These are phyloP conservation scores for Heliconius nattereri DNA, from an alignment of 1,140 invertebrate species.

Conservation along the genomic window DNA sequence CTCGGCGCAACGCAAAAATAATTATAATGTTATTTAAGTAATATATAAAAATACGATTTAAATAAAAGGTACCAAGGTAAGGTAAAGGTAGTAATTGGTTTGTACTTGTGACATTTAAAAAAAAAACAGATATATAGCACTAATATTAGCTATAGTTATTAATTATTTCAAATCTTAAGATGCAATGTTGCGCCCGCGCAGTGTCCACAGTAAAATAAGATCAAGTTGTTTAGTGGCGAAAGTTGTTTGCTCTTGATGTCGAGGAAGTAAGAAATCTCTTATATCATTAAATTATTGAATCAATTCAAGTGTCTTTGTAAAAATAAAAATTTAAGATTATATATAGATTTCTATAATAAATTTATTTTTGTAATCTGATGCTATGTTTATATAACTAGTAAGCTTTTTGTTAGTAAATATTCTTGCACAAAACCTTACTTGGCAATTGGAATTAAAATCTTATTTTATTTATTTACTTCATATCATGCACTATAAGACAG, in stretches of 20 bases:
- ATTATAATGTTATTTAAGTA: background rate
- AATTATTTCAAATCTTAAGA: background rate
- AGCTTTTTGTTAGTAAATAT: no score
- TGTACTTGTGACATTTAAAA: background rate
- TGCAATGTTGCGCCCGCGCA: constrained; percentile 41
- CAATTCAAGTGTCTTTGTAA: no score
- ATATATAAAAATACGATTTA: background rate
- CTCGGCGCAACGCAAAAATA: constrained; percentile 17
- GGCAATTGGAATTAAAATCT: no score
- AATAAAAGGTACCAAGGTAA: background rate
- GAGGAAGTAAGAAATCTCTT: constrained; percentile 54
- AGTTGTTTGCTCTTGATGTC: constrained; percentile 74
- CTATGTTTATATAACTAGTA: no score
- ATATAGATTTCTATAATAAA: no score
- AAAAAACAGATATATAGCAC: background rate
- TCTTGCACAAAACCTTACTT: no score
- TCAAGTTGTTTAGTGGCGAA: constrained; percentile 53
- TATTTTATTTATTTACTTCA: no score
- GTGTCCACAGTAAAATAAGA: constrained; percentile 37
- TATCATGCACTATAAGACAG: no score
- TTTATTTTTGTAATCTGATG: no score
- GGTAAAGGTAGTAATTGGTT: no score
- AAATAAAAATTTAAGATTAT: no score
- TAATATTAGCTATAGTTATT: background rate
- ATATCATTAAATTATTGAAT: background rate